phyloP scores from a whole-genome alignment of 2,888 invertebrate species.

The Schrankia costaestrigalis region DNA sequence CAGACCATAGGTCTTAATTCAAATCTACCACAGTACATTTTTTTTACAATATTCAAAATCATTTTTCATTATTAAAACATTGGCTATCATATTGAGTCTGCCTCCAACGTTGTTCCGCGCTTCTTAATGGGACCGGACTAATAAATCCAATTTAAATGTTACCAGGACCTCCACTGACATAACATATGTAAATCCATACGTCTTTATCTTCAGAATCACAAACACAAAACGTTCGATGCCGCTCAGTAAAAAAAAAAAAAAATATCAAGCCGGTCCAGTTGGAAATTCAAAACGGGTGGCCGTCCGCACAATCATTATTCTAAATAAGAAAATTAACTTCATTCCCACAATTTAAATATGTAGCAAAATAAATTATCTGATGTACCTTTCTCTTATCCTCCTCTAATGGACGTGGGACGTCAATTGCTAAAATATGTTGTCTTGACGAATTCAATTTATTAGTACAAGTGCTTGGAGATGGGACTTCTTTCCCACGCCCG shows the following conservation, averaged over 20 bases:
- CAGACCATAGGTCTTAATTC: too few relatives aligned
- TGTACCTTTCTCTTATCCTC: constrained; percentile 39
- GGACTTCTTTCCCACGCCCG: constrained; percentile 58
- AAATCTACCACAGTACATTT: too few relatives aligned
- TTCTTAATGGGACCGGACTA: constrained; percentile 65
- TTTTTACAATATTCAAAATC: constrained; percentile 14
- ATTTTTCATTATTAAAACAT: constrained; percentile 26
- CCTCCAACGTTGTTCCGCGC: constrained; percentile 64
- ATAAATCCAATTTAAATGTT: constrained; percentile 80
- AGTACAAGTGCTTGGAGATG: constrained; percentile 44
- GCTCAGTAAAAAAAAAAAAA: constrained; percentile 48
- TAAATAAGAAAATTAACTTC: constrained; percentile 77
- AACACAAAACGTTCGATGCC: constrained; percentile 64
- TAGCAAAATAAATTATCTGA: constrained; percentile 33
- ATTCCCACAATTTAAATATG: constrained; percentile 79
- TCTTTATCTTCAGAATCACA: constrained; percentile 78
- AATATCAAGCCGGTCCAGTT: constrained; percentile 61
- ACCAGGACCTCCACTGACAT: constrained; percentile 71
- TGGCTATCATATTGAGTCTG: constrained; percentile 40
- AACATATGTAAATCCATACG: constrained; percentile 79
- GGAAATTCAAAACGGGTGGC: constrained; percentile 73
- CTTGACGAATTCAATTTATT: constrained; percentile 70
- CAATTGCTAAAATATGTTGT: constrained; percentile 65
- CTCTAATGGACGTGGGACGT: constrained; percentile 60
- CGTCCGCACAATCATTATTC: constrained; percentile 71